These are phyloP conservation scores for Callospermophilus lateralis DNA, from an alignment of 2,113 vertebrate species.

Conservation along the genomic window DNA sequence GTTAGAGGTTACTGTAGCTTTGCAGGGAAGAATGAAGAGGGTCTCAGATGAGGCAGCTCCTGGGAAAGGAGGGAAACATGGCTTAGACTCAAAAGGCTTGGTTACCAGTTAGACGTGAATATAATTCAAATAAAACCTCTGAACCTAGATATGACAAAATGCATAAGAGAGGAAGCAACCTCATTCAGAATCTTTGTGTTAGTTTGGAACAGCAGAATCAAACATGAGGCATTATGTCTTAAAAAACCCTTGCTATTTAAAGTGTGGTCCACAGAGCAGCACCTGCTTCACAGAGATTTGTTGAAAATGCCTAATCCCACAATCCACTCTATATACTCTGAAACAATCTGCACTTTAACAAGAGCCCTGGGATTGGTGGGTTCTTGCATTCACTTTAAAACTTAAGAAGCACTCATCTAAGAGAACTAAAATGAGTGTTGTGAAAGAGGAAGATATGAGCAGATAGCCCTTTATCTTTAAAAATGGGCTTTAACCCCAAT, in stretches of 20 bases:
- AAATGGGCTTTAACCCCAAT: background rate
- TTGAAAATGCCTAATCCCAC: background rate
- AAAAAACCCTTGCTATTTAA: background rate
- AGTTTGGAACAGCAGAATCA: background rate
- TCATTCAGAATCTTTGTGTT: background rate
- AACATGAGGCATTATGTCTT: background rate
- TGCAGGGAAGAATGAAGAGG: background rate
- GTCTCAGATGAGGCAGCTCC: background rate
- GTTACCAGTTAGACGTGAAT: background rate
- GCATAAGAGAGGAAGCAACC: background rate
- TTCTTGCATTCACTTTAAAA: background rate
- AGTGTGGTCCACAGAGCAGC: background rate
- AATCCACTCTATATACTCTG: background rate
- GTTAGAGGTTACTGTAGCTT: background rate
- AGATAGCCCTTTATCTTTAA: constrained; percentile 14
- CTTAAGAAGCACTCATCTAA: background rate
- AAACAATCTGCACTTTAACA: background rate
- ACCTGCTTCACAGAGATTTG: background rate
- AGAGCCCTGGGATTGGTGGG: background rate
- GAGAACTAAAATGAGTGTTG: background rate
- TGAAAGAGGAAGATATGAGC: background rate
- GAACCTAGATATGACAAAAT: background rate
- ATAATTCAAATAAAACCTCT: background rate
- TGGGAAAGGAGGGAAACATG: background rate
- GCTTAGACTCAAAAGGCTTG: background rate